Evolutionary conservation across 2,888 invertebrate species (phyloP), one percentile per base, ranked within the genome.

Genomic region (Spilosoma lubricipeda): DNA sequence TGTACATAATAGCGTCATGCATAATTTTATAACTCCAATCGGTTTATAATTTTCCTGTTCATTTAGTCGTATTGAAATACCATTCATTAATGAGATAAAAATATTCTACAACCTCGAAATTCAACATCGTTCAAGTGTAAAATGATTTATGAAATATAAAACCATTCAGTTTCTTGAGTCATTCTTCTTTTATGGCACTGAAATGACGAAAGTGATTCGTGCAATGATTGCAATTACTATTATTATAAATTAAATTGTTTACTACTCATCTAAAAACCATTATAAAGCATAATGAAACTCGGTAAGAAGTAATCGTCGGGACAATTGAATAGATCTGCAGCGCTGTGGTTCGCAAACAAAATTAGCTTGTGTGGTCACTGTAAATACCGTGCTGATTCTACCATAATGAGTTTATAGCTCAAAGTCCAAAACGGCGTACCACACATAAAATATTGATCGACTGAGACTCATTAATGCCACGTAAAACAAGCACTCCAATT

Each of bases 261-360:
- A 48, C 20, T 48, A 20, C 20, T 48, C 48, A 20, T 20, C 20
- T 48, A 71, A 72, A 76, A 75, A 71, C 66, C 20, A 42, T 30
- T 27, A 70, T 45, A 67, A 45, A 68, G 67, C 76, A 71, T 56
- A 74, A 27, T 63, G 64, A 45, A 72, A 66, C 67, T 59, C 72
- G 66, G 72, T 67, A 70, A 79, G 74, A 68, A 72, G 71, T 77
- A 81, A 83, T 81, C 79, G 80, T 75, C 70, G 71, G 74, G 70
- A 70, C 80, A 76, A 81, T 77, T 70, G 56, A 71, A 71, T 79
- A 69, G 76, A 68, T 52, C 74, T 71, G 56, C 70, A 74, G 42
- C 70, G 56, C 67, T 71, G 73, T 39, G 67, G 69, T 63, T 72
- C 73, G 75, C 76, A 74, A 83, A 83, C 83, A 75, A 83, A 82